Evolutionary conservation across 2,113 vertebrate species (phyloP).

Genomic region (Zapornia atra): DNA sequence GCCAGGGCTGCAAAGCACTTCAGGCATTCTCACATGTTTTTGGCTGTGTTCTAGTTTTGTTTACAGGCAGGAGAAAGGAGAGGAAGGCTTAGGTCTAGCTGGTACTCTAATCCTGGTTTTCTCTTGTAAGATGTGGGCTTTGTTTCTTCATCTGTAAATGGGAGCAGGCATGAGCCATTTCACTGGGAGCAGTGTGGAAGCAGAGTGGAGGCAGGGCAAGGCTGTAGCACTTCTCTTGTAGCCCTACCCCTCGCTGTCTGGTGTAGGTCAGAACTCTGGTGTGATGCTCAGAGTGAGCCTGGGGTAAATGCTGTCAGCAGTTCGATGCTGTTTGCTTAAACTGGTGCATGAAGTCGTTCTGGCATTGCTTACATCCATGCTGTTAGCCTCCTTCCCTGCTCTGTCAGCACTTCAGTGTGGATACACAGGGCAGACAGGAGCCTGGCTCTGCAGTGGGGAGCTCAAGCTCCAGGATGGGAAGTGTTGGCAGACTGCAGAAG

Average conservation of each 20-base stretch:
- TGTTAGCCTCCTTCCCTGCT: background rate
- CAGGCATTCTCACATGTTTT: background rate
- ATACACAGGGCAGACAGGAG: background rate
- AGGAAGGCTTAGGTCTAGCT: background rate
- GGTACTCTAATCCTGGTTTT: background rate
- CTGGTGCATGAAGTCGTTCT: background rate
- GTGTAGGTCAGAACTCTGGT: background rate
- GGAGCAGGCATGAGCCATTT: background rate
- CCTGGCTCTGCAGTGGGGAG: fast-evolving
- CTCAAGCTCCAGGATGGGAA: background rate
- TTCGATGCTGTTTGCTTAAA: background rate
- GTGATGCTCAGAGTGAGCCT: background rate
- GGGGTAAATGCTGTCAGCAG: background rate
- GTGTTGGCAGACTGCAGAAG: background rate
- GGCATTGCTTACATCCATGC: too few relatives aligned
- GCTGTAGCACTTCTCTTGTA: background rate
- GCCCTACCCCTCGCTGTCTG: background rate
- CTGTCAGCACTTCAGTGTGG: background rate
- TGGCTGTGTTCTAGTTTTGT: background rate
- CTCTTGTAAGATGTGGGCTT: background rate
- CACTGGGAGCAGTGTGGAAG: background rate
- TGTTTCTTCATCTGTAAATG: background rate
- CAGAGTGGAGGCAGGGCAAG: background rate
- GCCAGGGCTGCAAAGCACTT: background rate
- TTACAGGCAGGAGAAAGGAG: background rate